Conservation (phyloP, 2,888 invertebrate species). For the Ectobius pallidus region DNA sequence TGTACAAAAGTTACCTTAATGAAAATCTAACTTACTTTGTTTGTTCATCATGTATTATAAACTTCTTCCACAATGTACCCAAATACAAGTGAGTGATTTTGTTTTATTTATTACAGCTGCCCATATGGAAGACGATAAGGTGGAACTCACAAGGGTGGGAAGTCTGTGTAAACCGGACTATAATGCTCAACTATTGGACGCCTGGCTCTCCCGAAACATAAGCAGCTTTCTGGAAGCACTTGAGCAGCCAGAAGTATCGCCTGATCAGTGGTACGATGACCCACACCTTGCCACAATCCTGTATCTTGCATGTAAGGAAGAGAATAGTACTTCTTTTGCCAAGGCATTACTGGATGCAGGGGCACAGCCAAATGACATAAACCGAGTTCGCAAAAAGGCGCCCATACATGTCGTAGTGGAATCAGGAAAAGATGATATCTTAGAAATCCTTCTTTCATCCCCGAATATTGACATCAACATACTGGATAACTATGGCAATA, state of each 20-base stretch:
- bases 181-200: conserved; percentile 58
- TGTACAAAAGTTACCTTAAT: too few species aligned
- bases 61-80: too few species aligned
- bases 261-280: conserved; percentile 62
- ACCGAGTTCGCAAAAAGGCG: conserved; percentile 63
- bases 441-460: conserved; percentile 56
- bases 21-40: too few species aligned
- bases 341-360: conserved; percentile 64
- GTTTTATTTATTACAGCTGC: not conserved
- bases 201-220: conserved; percentile 60
- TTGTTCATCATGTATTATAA: too few species aligned
- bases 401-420: conserved; percentile 70
- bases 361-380: conserved; percentile 65
- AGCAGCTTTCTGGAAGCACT: conserved; percentile 61
- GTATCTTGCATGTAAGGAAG: conserved; percentile 61
- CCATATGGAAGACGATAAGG: not conserved
- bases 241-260: conserved; percentile 57
- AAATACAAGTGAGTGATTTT: too few species aligned
- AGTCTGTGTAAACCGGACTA: conserved; percentile 38
- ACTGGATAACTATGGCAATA: conserved; percentile 59
- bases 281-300: conserved; percentile 66
- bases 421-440: conserved; percentile 58
- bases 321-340: conserved; percentile 62
- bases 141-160: not conserved
- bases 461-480: conserved; percentile 58